These are phyloP conservation scores for Elysia chlorotica DNA, from an alignment of 1,140 invertebrate genomes.

Conservation along the genomic window DNA sequence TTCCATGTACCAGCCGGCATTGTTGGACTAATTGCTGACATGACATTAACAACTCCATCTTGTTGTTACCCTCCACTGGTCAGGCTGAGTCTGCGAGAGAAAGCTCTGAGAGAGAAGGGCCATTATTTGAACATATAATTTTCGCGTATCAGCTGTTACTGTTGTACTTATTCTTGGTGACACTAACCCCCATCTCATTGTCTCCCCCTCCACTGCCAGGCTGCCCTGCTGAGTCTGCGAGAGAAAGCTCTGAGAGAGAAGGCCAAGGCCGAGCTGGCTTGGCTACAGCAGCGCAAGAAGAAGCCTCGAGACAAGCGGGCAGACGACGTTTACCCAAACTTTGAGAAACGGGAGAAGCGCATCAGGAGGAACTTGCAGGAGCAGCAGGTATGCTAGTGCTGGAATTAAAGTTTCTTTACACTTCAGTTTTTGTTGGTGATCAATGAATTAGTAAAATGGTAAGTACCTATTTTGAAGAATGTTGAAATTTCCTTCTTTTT, in stretches of 20 bases:
- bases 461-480: too few species aligned
- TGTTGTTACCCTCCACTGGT: conserved; percentile 34
- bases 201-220: conserved; percentile 41
- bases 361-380: conserved; percentile 47
- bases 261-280: conserved; percentile 66
- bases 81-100: conserved; percentile 65
- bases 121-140: too few species aligned
- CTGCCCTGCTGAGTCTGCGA: conserved; percentile 65
- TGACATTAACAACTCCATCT: too few species aligned
- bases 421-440: too few species aligned
- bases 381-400: conserved; percentile 35
- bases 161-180: too few species aligned
- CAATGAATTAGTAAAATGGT: too few species aligned
- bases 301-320: conserved; percentile 55
- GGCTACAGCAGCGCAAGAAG: conserved; percentile 66
- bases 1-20: too few species aligned
- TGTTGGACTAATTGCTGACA: too few species aligned
- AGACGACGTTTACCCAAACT: conserved; percentile 65
- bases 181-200: too few species aligned
- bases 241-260: conserved; percentile 67
- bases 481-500: too few species aligned
- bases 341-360: conserved; percentile 65
- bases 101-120: conserved; percentile 67
- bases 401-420: background rate
- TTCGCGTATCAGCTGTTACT: too few species aligned